Percentiles rank a stretch among this genome's conserved stretches.
These are phyloP conservation scores for Harpagoxenus sublaevis DNA, from an alignment of 2,888 invertebrate genomes.

Conservation along the genomic window DNA sequence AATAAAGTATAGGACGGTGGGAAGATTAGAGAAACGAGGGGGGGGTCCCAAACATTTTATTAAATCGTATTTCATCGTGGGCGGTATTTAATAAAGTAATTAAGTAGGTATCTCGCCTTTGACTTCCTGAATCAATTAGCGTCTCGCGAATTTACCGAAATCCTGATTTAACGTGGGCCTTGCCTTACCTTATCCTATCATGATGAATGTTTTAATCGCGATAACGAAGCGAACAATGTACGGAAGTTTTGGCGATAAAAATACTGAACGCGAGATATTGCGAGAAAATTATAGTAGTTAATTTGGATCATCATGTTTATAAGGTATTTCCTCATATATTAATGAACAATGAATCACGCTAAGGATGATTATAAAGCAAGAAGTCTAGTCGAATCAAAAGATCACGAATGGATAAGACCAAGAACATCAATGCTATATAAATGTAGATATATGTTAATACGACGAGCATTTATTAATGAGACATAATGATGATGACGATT, in stretches of 20 bases:
- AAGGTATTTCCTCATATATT: slow-evolving; percentile 38
- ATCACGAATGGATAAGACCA: background rate
- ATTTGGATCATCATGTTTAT: slow-evolving; percentile 56
- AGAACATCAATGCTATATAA: slow-evolving; percentile 17
- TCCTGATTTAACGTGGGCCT: slow-evolving; percentile 34
- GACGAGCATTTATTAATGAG: slow-evolving; percentile 16
- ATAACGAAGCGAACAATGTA: slow-evolving; percentile 65
- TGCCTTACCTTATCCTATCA: background rate
- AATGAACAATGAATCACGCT: slow-evolving; percentile 15
- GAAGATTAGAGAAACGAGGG: background rate
- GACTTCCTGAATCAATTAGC: slow-evolving; percentile 57
- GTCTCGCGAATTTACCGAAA: slow-evolving; percentile 47
- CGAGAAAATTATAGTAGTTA: slow-evolving; percentile 54
- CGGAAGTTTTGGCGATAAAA: slow-evolving; percentile 67
- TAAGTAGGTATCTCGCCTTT: slow-evolving; percentile 28
- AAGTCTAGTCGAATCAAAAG: background rate
- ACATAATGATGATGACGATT: slow-evolving; percentile 26
- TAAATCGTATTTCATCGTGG: slow-evolving; percentile 31
- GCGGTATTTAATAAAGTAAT: slow-evolving; percentile 64
- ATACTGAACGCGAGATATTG: slow-evolving; percentile 51
- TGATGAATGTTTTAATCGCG: slow-evolving; percentile 52
- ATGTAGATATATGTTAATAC: slow-evolving; percentile 40
- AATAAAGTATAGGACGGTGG: slow-evolving; percentile 19
- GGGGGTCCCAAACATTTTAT: slow-evolving; percentile 20
- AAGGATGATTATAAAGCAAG: background rate